These are phyloP conservation scores for Eumeta japonica DNA, from an alignment of 1,140 invertebrate species.

Conservation along the genomic window DNA sequence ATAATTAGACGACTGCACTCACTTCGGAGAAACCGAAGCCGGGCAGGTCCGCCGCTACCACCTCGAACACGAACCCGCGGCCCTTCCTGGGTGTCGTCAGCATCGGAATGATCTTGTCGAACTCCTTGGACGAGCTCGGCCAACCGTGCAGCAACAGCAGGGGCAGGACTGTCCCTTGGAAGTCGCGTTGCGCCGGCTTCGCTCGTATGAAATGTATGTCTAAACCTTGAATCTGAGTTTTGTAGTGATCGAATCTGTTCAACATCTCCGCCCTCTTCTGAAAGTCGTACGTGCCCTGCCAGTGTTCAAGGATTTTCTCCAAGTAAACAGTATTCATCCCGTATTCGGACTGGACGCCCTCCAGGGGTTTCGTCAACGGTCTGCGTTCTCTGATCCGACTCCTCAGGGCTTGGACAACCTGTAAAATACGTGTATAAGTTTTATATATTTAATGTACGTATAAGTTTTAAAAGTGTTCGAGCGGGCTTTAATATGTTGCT, in stretches of 20 bases:
- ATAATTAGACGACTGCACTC: too few species aligned
- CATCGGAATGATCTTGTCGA: conserved; percentile 76
- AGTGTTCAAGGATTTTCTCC: conserved; percentile 66
- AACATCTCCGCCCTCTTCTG: conserved; percentile 63
- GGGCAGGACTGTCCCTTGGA: conserved; percentile 62
- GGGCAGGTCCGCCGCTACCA: conserved; percentile 77
- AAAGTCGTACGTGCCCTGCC: conserved; percentile 78
- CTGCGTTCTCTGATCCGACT: conserved; percentile 60
- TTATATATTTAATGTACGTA: too few species aligned
- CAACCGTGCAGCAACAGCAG: conserved; percentile 85
- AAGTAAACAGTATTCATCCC: conserved; percentile 74
- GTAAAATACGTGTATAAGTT: too few species aligned
- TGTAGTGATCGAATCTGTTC: conserved; percentile 74
- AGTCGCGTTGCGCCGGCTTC: conserved; percentile 41
- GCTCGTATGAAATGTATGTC: conserved; percentile 74
- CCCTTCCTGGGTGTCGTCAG: conserved; percentile 63
- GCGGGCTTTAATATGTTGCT: too few species aligned
- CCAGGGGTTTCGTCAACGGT: conserved; percentile 62
- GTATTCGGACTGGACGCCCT: conserved; percentile 71
- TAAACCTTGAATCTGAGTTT: conserved; percentile 69
- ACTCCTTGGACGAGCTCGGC: conserved; percentile 88
- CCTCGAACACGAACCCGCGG: conserved; percentile 74
- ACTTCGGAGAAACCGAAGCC: conserved; percentile 84
- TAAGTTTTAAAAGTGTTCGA: too few species aligned
- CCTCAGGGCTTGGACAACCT: conserved; percentile 68